Percentiles rank a stretch among this genome's conserved stretches.
Conservation (phyloP, 2,113 vertebrate genomes). For the Proterorhinus semilunaris region DNA sequence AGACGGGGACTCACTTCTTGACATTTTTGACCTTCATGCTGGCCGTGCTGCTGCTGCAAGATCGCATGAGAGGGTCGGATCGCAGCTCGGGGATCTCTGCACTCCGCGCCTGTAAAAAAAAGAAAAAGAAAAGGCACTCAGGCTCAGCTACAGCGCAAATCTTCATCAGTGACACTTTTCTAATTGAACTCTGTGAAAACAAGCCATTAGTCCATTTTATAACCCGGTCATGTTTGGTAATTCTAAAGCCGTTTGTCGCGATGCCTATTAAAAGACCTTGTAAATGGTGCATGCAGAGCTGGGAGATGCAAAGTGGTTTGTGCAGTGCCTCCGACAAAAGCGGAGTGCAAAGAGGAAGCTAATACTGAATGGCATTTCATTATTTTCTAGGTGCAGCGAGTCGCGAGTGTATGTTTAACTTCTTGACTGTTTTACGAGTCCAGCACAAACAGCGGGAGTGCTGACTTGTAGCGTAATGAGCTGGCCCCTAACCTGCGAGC, state of each 20-base stretch:
- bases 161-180: background rate
- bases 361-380: slow-evolving; percentile 4
- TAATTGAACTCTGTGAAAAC: background rate
- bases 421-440: slow-evolving; percentile 5
- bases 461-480: slow-evolving; percentile 4
- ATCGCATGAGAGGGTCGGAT: slow-evolving; percentile 84
- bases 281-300: slow-evolving; percentile 1
- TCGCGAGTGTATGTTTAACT: slow-evolving; percentile 9
- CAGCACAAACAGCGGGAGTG: background rate
- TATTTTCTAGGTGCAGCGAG: background rate
- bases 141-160: slow-evolving; percentile 13
- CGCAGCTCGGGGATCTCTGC: slow-evolving; percentile 91
- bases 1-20: slow-evolving; percentile 87
- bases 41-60: slow-evolving; percentile 89
- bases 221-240: background rate
- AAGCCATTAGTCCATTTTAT: background rate
- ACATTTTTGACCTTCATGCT: slow-evolving; percentile 98
- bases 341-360: background rate
- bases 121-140: slow-evolving; percentile 16
- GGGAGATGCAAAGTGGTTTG: background rate
- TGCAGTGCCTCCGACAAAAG: background rate
- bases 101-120: slow-evolving; percentile 85
- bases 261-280: background rate
- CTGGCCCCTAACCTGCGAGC: background rate
- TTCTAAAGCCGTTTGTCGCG: background rate